phyloP scores from a whole-genome alignment of 2,113 vertebrate species.

The Petaurus breviceps region DNA sequence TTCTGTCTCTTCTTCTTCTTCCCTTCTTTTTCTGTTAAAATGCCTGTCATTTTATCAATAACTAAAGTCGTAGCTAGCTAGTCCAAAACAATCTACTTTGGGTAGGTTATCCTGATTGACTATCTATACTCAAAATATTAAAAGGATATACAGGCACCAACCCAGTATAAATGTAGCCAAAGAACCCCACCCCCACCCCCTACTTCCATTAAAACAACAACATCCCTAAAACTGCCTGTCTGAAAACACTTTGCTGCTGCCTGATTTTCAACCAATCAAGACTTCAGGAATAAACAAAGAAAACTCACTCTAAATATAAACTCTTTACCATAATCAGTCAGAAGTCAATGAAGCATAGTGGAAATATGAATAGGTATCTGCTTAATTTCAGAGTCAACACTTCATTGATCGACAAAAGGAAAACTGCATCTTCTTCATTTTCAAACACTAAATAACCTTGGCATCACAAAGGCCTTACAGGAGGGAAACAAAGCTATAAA shows the following conservation, averaged over 20 bases:
- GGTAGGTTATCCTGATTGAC: conserved; percentile 34
- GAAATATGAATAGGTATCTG: conserved; percentile 12
- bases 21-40: not conserved
- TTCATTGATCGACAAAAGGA: conserved; percentile 24
- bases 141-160: not conserved
- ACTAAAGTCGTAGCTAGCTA: conserved; percentile 46
- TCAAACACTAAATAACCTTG: conserved; percentile 56
- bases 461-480: conserved; percentile 48
- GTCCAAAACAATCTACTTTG: conserved; percentile 10
- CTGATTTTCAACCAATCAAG: not conserved
- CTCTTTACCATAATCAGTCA: not conserved
- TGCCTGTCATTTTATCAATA: conserved; percentile 13
- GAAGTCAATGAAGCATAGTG: not conserved
- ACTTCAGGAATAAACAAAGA: not conserved
- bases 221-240: not conserved
- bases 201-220: conserved; percentile 57
- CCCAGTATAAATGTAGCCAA: not conserved
- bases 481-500: conserved; percentile 59
- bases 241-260: not conserved
- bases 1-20: not conserved
- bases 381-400: conserved; percentile 62
- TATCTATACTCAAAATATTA: conserved; percentile 24
- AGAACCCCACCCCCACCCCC: not conserved
- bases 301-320: not conserved
- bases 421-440: conserved; percentile 54